Conservation (phyloP, 1,140 invertebrate genomes). For the Papilio polytes region DNA sequence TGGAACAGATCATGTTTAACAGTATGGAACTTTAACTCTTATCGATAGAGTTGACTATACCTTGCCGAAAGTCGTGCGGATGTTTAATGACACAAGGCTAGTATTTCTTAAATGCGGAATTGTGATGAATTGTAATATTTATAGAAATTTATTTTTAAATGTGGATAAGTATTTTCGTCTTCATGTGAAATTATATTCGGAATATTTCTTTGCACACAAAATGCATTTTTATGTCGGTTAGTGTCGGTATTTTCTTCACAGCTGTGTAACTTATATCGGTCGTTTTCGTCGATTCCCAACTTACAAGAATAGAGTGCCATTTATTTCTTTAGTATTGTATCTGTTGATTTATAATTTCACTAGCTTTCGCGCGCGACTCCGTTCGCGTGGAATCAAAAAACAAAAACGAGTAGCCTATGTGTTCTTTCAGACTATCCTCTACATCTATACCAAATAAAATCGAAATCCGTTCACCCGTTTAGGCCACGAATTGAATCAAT, state of each 20-base stretch:
- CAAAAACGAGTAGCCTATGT: too few relatives aligned
- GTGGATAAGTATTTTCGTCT: not conserved
- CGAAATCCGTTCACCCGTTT: too few relatives aligned
- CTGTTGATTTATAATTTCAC: not conserved
- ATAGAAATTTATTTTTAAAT: slow-evolving; percentile 13
- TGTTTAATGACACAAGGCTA: slow-evolving; percentile 37
- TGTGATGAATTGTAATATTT: not conserved
- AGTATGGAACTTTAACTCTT: slow-evolving; percentile 5
- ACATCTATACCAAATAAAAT: too few relatives aligned
- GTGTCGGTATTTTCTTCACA: too few relatives aligned
- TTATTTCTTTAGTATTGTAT: not conserved
- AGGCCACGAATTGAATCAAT: too few relatives aligned
- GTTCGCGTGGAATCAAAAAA: too few relatives aligned
- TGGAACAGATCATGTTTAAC: slow-evolving; percentile 14
- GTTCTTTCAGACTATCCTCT: too few relatives aligned
- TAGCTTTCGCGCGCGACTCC: too few relatives aligned
- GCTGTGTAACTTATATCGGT: too few relatives aligned
- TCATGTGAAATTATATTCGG: not conserved
- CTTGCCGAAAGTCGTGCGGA: not conserved
- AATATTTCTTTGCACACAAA: not conserved
- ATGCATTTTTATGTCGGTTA: too few relatives aligned
- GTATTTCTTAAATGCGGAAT: slow-evolving; percentile 33
- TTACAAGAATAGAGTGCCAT: not conserved
- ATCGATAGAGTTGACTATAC: not conserved
- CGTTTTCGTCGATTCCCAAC: not conserved